Conservation (phyloP, 2,797 vertebrate genomes). For the Platyrinchus mystaceus region DNA sequence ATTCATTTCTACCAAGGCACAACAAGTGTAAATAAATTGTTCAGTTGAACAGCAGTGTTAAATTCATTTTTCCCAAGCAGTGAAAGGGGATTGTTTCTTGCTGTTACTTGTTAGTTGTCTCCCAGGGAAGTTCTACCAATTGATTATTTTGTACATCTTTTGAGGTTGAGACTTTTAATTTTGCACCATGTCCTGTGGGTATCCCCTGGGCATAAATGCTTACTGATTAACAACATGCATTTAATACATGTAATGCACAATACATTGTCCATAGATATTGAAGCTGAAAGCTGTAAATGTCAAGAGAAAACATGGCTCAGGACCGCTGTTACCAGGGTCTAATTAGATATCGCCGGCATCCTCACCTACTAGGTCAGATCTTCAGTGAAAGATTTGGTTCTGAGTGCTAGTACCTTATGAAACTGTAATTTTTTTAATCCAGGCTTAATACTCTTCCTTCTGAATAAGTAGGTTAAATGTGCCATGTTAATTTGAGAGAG, state of each 20-base stretch:
- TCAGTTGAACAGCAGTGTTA: neutral
- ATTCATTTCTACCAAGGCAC: neutral
- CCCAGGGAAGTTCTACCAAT: neutral
- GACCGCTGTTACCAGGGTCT: neutral
- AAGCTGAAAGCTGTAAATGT: neutral
- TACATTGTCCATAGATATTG: neutral
- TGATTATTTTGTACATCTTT: neutral
- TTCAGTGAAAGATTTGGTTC: slow-evolving; percentile 12
- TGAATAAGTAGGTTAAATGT: slow-evolving; percentile 33
- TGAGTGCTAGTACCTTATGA: slow-evolving; percentile 3
- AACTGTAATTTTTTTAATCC: slow-evolving; percentile 13
- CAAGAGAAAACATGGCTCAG: neutral
- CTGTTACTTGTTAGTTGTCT: neutral
- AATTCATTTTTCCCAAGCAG: neutral
- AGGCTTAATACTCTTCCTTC: neutral
- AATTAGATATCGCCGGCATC: neutral
- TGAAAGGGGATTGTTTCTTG: neutral
- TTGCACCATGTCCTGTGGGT: neutral
- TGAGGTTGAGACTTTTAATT: neutral
- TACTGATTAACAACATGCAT: neutral
- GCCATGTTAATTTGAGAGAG: neutral
- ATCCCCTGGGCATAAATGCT: neutral
- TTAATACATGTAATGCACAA: neutral
- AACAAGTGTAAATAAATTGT: neutral
- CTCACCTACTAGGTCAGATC: neutral